phyloP scores from a whole-genome alignment of 1,140 invertebrate genomes.

The Berghia stephanieae region DNA sequence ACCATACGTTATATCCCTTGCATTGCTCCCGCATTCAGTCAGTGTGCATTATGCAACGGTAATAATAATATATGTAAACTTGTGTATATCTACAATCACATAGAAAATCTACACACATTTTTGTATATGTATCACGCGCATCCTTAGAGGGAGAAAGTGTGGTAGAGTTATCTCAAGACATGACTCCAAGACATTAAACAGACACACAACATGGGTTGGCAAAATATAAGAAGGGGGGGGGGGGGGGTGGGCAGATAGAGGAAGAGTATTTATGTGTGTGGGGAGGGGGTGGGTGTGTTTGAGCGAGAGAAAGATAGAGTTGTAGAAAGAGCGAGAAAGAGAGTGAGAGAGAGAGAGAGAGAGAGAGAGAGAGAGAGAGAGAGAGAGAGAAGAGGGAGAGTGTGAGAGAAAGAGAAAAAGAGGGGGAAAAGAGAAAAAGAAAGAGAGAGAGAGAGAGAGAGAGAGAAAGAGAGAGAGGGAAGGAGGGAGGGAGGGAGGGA shows the following conservation, averaged over 20 bases:
- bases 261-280: neutral
- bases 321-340: conserved; percentile 10
- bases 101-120: neutral
- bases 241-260: neutral
- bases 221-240: neutral
- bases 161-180: neutral
- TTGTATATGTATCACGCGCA: neutral
- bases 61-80: neutral
- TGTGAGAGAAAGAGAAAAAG: conserved; percentile 5
- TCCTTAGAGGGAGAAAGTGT: neutral
- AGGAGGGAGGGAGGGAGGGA: neutral
- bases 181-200: no score
- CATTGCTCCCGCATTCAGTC: neutral
- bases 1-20: neutral
- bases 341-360: conserved; percentile 19
- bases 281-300: neutral
- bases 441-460: neutral
- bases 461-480: conserved; percentile 19
- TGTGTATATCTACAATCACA: neutral
- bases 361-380: neutral
- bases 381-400: neutral
- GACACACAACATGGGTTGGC: neutral
- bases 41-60: neutral
- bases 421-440: neutral
- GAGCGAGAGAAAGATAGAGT: neutral